Base-by-base conservation (phyloP, 2,113 vertebrate species). In the Gopherus evgoodei region DNA sequence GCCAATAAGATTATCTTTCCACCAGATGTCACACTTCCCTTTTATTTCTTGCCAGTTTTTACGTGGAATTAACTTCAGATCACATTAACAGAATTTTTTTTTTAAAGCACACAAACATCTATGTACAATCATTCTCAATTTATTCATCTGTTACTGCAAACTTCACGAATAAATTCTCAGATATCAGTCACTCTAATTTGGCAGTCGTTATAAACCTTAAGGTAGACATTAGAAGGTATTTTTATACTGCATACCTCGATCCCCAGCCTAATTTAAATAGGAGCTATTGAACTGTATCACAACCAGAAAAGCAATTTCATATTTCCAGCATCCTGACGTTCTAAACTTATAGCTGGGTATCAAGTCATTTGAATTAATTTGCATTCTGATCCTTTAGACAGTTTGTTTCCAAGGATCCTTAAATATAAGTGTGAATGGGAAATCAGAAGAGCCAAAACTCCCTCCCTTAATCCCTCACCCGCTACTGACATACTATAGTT, bases 21-120 rank as follows among this genome's bases (percentile, higher is more conserved):
- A 97, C 95, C 97, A 97, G 97, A 80, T 97, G 97, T 97, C 97
- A 97, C 92, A 96, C 97, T 97, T 96, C 79, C 69, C 94, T 91
- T 90, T 91, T 53, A 69, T 79, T 95, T 91, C 95, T 53, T 80
- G 82, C 91, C 75, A 81, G 49, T 14, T 19, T 94, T 91, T 24
- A 95, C 89, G 91, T 96, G 17, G 79, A 3, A 8, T 57, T 25
- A 91, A 79, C 79, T 62, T 79, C 83, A 94, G 89, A 79, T 25
- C 56, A 17, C 90, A 8, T 38, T 84, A 56, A 0, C 5, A 57
- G 0, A 93, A 81, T 16, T 10, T 17, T 54, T 53, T 54, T 54
- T 54, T 54, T 50, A 80, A 38, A 11, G 24, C 5, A 62, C 8
- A 52, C 16, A 35, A 56, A 42, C 72, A 75, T 25, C 29, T 35